Evolutionary conservation across 2,113 vertebrate genomes (phyloP).

Genomic region (Larimichthys polyactis): DNA sequence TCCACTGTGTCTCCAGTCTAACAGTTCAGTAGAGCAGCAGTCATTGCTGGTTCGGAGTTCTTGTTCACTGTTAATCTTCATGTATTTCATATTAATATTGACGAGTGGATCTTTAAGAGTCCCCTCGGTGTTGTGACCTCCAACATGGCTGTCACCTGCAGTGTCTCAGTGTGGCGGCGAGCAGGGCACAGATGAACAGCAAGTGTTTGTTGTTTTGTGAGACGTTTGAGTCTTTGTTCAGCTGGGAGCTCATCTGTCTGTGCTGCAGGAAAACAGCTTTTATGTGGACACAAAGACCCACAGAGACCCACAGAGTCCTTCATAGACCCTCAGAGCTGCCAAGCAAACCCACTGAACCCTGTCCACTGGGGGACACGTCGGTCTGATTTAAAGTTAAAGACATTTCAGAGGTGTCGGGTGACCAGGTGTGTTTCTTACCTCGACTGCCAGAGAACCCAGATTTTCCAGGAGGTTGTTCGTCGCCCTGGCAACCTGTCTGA

Average conservation of each 20-base stretch:
- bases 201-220: slow-evolving; percentile 56
- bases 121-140: neutral
- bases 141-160: neutral
- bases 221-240: slow-evolving; percentile 75
- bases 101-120: neutral
- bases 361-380: neutral
- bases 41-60: neutral
- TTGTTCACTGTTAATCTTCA: neutral
- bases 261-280: slow-evolving; percentile 31
- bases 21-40: neutral
- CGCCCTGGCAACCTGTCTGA: slow-evolving; percentile 82
- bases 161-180: neutral
- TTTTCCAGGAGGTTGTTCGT: slow-evolving; percentile 85
- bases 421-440: slow-evolving; percentile 81
- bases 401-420: neutral
- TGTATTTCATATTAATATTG: neutral
- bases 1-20: neutral
- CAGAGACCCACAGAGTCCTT: neutral
- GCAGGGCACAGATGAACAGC: neutral
- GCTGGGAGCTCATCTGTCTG: slow-evolving; percentile 68
- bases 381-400: neutral
- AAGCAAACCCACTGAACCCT: slow-evolving; percentile 56
- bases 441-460: slow-evolving; percentile 85
- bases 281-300: slow-evolving; percentile 41
- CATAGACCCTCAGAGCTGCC: slow-evolving; percentile 35